phyloP scores from a whole-genome alignment of 2,888 invertebrate genomes.

The Orchesellides sinensis region DNA sequence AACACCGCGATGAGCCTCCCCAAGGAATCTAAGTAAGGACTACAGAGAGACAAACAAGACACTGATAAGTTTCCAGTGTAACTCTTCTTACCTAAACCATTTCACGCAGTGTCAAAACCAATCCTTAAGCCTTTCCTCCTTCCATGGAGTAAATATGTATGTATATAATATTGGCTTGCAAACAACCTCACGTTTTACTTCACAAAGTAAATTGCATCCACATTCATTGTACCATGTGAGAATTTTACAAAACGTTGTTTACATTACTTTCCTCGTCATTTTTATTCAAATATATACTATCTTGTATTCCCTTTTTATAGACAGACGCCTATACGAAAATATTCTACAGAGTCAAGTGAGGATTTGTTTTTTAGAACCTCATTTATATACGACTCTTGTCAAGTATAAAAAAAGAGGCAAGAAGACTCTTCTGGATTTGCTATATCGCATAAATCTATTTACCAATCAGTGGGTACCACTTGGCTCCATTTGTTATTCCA shows the following conservation, averaged over 20 bases:
- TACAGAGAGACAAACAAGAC: conserved; percentile 76
- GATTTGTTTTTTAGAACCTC: too few relatives aligned
- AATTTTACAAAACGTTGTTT: conserved; percentile 1
- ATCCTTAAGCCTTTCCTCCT: too few relatives aligned
- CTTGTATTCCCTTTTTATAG: conserved; percentile 89
- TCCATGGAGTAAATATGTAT: too few relatives aligned
- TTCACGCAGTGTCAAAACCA: too few relatives aligned
- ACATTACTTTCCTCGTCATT: background rate
- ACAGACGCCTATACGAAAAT: background rate
- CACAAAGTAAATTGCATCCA: too few relatives aligned
- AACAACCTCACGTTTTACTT: too few relatives aligned
- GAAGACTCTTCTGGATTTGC: background rate
- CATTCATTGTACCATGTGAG: too few relatives aligned
- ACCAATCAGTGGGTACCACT: conserved; percentile 93
- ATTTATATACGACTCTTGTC: too few relatives aligned
- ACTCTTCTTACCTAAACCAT: too few relatives aligned
- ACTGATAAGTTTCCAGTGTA: conserved; percentile 46
- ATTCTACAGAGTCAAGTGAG: too few relatives aligned
- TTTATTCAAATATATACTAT: conserved; percentile 76
- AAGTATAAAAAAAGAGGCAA: too few relatives aligned
- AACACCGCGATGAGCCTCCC: conserved; percentile 92
- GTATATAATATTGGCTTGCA: too few relatives aligned
- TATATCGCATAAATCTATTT: conserved; percentile 65
- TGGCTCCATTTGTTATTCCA: conserved; percentile 96
- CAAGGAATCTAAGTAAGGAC: conserved; percentile 89